Percentiles rank a stretch among this genome's conserved stretches.
Conservation (phyloP, 2,888 invertebrate genomes). For the Platycheirus albimanus region DNA sequence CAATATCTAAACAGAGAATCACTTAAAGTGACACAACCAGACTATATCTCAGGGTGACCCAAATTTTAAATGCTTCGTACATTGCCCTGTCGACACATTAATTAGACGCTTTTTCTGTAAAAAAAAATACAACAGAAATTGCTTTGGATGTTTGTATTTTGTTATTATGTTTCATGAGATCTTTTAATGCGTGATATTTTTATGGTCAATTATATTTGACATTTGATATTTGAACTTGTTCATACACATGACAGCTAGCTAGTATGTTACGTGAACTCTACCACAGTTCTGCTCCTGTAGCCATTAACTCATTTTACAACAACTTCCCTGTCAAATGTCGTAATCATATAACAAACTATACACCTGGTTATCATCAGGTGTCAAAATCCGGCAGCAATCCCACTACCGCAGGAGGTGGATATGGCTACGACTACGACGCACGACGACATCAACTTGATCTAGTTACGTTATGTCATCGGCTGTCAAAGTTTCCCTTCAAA, state of each 20-base stretch:
- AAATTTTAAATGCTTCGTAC: slow-evolving; percentile 51
- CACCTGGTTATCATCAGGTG: not conserved
- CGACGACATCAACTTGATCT: slow-evolving; percentile 24
- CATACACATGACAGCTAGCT: not conserved
- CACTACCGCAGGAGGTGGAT: too few relatives aligned
- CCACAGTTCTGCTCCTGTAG: not conserved
- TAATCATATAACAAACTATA: not conserved
- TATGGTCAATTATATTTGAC: slow-evolving; percentile 17
- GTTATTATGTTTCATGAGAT: not conserved
- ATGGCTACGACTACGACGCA: too few relatives aligned
- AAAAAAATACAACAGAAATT: slow-evolving; percentile 2
- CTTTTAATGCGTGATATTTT: not conserved
- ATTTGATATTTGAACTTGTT: slow-evolving; percentile 22
- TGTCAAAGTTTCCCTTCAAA: slow-evolving; percentile 25
- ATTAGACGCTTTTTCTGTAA: slow-evolving; percentile 5
- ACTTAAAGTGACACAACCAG: slow-evolving; percentile 7
- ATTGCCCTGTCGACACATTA: slow-evolving; percentile 36
- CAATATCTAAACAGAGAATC: slow-evolving; percentile 24
- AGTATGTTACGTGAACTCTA: not conserved
- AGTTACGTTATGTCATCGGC: not conserved
- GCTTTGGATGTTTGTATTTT: not conserved
- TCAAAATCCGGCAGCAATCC: not conserved
- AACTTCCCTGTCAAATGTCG: not conserved
- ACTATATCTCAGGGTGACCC: slow-evolving; percentile 32
- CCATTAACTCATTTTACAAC: not conserved